Conservation (phyloP, 2,888 invertebrate genomes). For the Gnatocerus cornutus region DNA sequence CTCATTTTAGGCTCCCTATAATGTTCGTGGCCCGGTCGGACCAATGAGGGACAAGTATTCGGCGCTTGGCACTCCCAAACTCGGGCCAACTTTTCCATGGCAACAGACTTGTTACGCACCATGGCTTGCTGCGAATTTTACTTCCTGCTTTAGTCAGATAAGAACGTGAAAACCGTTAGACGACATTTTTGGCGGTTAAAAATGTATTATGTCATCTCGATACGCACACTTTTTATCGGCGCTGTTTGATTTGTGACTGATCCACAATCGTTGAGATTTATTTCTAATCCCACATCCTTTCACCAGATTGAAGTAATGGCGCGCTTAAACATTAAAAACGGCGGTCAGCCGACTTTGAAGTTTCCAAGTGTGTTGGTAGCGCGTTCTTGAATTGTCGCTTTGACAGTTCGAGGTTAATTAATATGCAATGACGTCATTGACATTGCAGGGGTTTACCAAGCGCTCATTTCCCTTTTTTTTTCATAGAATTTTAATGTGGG, state of each 20-base stretch:
- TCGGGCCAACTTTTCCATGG: conserved; percentile 60
- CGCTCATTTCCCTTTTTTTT: no score
- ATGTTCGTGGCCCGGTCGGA: conserved; percentile 56
- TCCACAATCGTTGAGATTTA: background rate
- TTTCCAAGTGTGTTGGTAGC: background rate
- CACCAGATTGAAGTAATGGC: no score
- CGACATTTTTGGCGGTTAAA: conserved; percentile 43
- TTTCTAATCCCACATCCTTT: no score
- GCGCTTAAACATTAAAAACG: background rate
- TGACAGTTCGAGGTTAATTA: no score
- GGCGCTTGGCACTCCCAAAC: conserved; percentile 63
- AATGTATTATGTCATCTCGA: conserved; percentile 21
- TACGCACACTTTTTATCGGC: conserved; percentile 9
- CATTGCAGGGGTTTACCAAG: no score
- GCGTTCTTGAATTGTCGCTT: no score
- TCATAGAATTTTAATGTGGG: no score
- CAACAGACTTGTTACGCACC: conserved; percentile 62
- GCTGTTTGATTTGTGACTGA: conserved; percentile 6
- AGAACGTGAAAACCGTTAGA: conserved; percentile 50
- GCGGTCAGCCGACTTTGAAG: background rate
- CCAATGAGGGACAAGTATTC: conserved; percentile 59
- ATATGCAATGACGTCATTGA: no score
- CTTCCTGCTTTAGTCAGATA: conserved; percentile 52
- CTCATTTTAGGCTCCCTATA: conserved; percentile 56
- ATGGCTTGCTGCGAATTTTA: conserved; percentile 54